Conservation (phyloP, 23 tunicate genomes). For the Clavelina lepadiformis region DNA sequence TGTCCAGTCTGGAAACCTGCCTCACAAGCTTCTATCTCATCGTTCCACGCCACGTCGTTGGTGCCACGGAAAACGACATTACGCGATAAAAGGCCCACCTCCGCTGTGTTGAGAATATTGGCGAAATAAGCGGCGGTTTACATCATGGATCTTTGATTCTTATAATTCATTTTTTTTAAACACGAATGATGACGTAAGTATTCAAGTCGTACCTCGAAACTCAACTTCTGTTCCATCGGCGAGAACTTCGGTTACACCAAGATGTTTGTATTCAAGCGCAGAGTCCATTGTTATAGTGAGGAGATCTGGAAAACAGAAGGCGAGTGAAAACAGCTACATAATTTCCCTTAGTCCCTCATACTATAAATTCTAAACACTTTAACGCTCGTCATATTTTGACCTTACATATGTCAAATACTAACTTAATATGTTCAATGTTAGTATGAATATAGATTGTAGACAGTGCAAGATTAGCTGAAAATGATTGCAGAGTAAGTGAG, state of each 20-base stretch:
- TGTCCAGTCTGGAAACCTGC: conserved; percentile 69
- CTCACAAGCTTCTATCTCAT: conserved; percentile 52
- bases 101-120: conserved; percentile 29
- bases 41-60: conserved; percentile 43
- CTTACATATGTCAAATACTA: too few relatives aligned
- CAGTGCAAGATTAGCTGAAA: too few relatives aligned
- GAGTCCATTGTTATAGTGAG: conserved; percentile 42
- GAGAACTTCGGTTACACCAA: conserved; percentile 62
- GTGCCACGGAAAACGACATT: conserved; percentile 70
- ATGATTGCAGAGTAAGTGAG: too few relatives aligned
- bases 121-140: background rate
- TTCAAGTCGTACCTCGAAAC: conserved; percentile 31
- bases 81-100: conserved; percentile 67
- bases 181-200: background rate
- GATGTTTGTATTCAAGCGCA: conserved; percentile 66
- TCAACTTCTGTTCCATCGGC: conserved; percentile 11
- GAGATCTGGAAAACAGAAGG: conserved; percentile 51
- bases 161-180: background rate
- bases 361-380: too few relatives aligned
- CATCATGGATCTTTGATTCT: background rate
- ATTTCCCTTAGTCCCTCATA: too few relatives aligned
- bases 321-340: too few relatives aligned
- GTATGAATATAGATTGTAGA: too few relatives aligned
- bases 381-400: too few relatives aligned
- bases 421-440: too few relatives aligned